These are phyloP conservation scores for Urocyon cinereoargenteus DNA, from an alignment of 2,797 vertebrate genomes.

Conservation along the genomic window DNA sequence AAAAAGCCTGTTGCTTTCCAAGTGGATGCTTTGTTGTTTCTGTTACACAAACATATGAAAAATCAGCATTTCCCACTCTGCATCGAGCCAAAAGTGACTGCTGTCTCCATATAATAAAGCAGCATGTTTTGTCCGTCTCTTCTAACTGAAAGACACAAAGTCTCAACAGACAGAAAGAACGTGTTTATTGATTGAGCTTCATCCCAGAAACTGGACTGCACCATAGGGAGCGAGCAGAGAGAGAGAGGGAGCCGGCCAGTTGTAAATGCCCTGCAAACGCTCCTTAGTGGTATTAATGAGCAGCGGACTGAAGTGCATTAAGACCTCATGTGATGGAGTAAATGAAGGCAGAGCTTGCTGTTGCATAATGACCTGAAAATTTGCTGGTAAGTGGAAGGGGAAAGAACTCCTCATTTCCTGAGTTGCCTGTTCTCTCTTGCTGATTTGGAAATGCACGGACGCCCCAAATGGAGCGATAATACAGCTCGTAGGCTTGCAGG, in stretches of 20 bases:
- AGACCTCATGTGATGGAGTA: conserved; percentile 68
- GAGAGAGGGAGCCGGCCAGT: conserved; percentile 67
- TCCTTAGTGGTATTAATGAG: conserved; percentile 83
- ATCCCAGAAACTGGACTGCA: conserved; percentile 81
- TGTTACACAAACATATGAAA: conserved; percentile 82
- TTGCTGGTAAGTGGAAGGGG: neutral
- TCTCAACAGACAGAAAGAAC: conserved; percentile 68
- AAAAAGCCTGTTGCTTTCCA: conserved; percentile 76
- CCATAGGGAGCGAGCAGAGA: conserved; percentile 72
- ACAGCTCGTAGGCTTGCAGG: conserved; percentile 35
- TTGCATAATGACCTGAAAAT: conserved; percentile 55
- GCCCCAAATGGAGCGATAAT: conserved; percentile 58
- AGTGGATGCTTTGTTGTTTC: conserved; percentile 80
- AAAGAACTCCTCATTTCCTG: conserved; percentile 32
- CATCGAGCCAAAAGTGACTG: conserved; percentile 78
- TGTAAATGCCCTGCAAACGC: conserved; percentile 81
- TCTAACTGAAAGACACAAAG: conserved; percentile 85
- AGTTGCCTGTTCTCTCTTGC: neutral
- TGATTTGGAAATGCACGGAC: conserved; percentile 47
- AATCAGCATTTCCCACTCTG: conserved; percentile 74
- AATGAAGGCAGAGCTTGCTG: conserved; percentile 57
- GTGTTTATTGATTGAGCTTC: conserved; percentile 85
- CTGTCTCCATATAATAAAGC: conserved; percentile 83
- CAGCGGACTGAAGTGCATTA: conserved; percentile 44
- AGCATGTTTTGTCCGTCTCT: conserved; percentile 69